These are phyloP conservation scores for Cyprinella venusta DNA, from an alignment of 2,797 vertebrate genomes.

Conservation along the genomic window DNA sequence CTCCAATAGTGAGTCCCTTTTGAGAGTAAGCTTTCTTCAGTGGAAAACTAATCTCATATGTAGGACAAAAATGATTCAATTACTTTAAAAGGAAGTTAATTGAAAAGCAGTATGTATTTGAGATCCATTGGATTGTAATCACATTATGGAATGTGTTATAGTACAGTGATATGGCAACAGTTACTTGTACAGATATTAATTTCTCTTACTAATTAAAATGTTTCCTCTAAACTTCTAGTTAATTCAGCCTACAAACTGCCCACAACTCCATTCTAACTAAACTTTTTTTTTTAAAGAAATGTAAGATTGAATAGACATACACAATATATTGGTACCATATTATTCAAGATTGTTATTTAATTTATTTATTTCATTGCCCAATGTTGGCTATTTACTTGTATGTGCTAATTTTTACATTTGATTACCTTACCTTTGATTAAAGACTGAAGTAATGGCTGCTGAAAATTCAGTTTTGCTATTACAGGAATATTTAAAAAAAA, in stretches of 20 bases:
- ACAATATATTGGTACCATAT: not conserved
- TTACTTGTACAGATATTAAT: not conserved
- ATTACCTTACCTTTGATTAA: not conserved
- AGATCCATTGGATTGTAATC: slow-evolving; percentile 21
- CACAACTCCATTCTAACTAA: not conserved
- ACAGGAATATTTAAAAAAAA: not conserved
- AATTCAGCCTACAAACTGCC: not conserved
- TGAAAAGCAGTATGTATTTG: slow-evolving; percentile 23
- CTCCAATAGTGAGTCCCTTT: slow-evolving; percentile 13
- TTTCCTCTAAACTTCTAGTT: not conserved
- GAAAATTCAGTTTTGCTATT: not conserved
- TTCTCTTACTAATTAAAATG: not conserved
- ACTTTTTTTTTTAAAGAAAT: not conserved
- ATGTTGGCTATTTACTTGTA: not conserved
- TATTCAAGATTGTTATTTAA: not conserved
- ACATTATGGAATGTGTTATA: not conserved
- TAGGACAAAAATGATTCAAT: slow-evolving; percentile 37
- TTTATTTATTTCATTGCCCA: not conserved
- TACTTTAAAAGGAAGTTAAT: slow-evolving; percentile 33
- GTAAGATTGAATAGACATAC: not conserved
- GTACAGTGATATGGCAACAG: not conserved
- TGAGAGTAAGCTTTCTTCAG: not conserved
- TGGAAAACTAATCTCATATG: not conserved
- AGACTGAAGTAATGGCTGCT: not conserved
- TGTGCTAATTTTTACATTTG: not conserved